phyloP scores from a whole-genome alignment of 2,888 invertebrate species.

The Rutpela maculata region DNA sequence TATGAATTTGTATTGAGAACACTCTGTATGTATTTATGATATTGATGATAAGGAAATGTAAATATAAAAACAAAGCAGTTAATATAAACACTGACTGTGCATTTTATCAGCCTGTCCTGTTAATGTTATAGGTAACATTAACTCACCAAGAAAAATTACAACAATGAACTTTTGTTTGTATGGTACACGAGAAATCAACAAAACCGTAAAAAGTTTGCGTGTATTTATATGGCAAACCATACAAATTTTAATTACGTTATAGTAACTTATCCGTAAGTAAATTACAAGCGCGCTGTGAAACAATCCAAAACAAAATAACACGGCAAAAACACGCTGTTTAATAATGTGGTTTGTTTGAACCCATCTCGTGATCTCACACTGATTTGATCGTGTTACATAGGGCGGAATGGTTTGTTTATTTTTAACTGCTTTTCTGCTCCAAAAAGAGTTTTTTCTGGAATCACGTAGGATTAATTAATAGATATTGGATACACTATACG shows the following conservation, averaged over 20 bases:
- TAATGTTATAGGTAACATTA: not conserved
- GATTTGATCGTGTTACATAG: conserved; percentile 33
- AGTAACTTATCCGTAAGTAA: conserved; percentile 55
- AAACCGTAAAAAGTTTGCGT: conserved; percentile 30
- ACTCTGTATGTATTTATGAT: no score
- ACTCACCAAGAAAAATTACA: not conserved
- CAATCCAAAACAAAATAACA: conserved; percentile 47
- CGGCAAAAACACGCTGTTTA: conserved; percentile 38
- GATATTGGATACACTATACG: not conserved
- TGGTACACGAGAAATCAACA: conserved; percentile 25
- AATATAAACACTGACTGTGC: not conserved
- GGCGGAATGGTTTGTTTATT: conserved; percentile 19
- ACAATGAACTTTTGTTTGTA: not conserved
- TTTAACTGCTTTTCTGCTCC: conserved; percentile 1
- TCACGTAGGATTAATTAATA: conserved; percentile 17
- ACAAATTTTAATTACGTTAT: conserved; percentile 57
- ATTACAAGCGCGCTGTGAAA: conserved; percentile 51
- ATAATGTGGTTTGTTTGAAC: conserved; percentile 31
- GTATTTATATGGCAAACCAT: conserved; percentile 42
- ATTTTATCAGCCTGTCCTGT: no score
- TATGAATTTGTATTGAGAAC: no score
- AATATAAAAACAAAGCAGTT: not conserved
- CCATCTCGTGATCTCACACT: conserved; percentile 28
- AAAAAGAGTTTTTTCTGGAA: conserved; percentile 19
- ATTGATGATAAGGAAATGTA: no score